Base-by-base conservation (phyloP, 2,888 invertebrate species). In the Tortrix viridana region DNA sequence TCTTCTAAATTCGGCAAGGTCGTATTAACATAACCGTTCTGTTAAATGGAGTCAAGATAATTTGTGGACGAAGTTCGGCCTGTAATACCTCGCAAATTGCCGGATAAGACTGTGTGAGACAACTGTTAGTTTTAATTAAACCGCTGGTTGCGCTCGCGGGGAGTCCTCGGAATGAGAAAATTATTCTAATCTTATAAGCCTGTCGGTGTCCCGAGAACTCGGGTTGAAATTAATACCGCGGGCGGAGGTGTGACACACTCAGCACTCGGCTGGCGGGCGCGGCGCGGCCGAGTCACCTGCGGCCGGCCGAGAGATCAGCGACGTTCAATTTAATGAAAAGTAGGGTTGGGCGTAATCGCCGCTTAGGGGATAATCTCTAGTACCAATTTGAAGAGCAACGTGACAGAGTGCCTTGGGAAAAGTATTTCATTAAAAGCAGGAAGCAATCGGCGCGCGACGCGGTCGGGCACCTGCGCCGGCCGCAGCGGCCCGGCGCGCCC, bases 91-190 rank as follows among this genome's bases (percentile, higher is more conserved):
- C 89, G 89, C 91, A 92, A 92, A 92, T 92, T 92, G 90, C 88
- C 83, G 90, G 89, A 89, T 89, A 89, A 90, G 89, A 90, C 91
- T 88, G 91, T 89, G 90, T 88, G 89, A 89, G 91, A 90, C 90
- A 91, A 91, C 91, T 91, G 91, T 90, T 92, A 91, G 91, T 91
- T 92, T 92, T 91, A 91, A 92, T 92, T 92, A 90, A 92, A 91
- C 89, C 86, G 88, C 88, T 88, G 90, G 86, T 89, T 83, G 84
- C 81, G 83, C 81, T 88, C 86, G 88, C 85, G 84, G 86, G 85
- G 83, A 87, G 81, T 84, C 84, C 84, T 86, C 78, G 81, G 84
- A 90, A 90, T 85, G 91, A 86, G 88, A 85, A 87, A 91, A 91
- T 91, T 90, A 91, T 92, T 90, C 88, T 92, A 91, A 92, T 92